Percentiles rank a stretch among this genome's conserved stretches.
Evolutionary conservation across 2,888 invertebrate genomes (phyloP).

Genomic region (Brachyptera putata): DNA sequence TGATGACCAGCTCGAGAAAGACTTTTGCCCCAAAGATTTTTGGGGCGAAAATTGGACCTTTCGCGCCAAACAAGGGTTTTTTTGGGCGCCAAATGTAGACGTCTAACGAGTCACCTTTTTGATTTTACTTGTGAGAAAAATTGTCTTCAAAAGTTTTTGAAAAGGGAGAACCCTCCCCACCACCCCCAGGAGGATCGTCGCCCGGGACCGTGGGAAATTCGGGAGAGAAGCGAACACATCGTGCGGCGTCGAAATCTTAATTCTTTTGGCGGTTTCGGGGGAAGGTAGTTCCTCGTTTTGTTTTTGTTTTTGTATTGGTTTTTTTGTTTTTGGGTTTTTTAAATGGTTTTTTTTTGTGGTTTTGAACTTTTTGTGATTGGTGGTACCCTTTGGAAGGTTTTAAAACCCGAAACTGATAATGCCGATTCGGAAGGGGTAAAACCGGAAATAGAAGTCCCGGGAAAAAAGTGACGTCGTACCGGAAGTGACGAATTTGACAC

Average conservation of each 20-base stretch:
- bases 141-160: not conserved
- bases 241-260: constrained; percentile 15
- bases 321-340: too few species aligned
- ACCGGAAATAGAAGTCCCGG: too few species aligned
- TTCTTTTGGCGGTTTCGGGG: constrained; percentile 9
- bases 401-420: too few species aligned
- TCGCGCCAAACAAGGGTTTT: too few species aligned
- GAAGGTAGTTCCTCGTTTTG: not conserved
- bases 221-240: not conserved
- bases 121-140: not conserved
- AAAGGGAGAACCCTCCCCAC: not conserved
- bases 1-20: constrained; percentile 25
- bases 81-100: not conserved
- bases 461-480: too few species aligned
- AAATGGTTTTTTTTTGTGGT: too few species aligned
- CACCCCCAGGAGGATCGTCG: not conserved
- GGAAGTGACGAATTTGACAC: not conserved
- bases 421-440: too few species aligned
- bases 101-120: not conserved
- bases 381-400: not conserved
- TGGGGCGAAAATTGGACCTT: too few species aligned
- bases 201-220: not conserved
- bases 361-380: too few species aligned
- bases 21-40: not conserved
- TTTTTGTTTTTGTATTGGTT: too few species aligned